Evolutionary conservation across 2,113 vertebrate species (phyloP).

Genomic region (Anser cygnoides): DNA sequence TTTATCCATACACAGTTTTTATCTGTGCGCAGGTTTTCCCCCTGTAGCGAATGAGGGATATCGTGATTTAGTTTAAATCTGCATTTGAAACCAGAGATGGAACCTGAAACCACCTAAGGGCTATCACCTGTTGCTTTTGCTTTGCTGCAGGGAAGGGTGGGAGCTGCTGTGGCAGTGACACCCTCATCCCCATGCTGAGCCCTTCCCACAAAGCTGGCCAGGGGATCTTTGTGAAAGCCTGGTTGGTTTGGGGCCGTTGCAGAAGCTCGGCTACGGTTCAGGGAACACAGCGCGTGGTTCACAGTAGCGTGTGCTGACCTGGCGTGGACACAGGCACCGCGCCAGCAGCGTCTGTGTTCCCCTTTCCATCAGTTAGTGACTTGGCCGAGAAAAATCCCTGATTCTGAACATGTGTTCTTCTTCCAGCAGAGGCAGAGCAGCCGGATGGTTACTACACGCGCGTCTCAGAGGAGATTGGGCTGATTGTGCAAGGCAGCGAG

Average conservation of each 20-base stretch:
- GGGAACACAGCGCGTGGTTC: background rate
- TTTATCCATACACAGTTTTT: background rate
- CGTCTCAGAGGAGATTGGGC: background rate
- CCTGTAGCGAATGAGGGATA: background rate
- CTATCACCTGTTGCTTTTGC: accelerated
- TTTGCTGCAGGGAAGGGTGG: background rate
- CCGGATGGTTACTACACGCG: background rate
- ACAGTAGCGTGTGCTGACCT: accelerated
- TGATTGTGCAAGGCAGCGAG: background rate
- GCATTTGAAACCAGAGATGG: background rate
- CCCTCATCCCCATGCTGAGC: accelerated
- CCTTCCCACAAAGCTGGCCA: accelerated
- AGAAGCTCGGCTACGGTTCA: accelerated
- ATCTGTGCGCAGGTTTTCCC: background rate
- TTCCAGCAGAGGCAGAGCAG: background rate
- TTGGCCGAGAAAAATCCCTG: accelerated
- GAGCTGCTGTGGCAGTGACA: accelerated
- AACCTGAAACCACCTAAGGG: background rate
- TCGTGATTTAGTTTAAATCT: background rate
- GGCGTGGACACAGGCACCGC: background rate
- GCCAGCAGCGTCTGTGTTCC: background rate
- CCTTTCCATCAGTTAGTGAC: accelerated
- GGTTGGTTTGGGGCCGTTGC: accelerated
- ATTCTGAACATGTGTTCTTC: accelerated
- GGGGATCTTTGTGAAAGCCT: background rate